phyloP scores from a whole-genome alignment of 2,888 invertebrate genomes.

The Malachius bipustulatus region DNA sequence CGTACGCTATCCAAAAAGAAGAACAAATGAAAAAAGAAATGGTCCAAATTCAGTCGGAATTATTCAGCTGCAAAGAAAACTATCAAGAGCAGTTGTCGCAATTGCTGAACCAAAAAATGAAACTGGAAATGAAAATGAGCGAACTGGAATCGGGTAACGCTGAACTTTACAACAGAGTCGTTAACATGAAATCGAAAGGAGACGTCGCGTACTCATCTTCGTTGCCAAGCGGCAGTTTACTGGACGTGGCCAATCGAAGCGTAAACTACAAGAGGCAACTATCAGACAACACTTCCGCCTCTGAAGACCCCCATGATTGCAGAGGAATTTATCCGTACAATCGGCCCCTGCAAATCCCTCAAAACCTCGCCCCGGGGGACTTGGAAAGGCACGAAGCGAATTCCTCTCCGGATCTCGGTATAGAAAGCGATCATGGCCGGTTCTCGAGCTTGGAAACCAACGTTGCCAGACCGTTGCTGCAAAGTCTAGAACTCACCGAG shows the following conservation, averaged over 20 bases:
- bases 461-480: constrained; percentile 35
- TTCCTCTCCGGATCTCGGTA: constrained; percentile 78
- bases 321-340: background rate
- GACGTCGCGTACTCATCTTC: constrained; percentile 16
- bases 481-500: constrained; percentile 37
- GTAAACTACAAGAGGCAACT: constrained; percentile 22
- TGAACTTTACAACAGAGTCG: constrained; percentile 32
- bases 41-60: constrained; percentile 27
- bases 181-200: constrained; percentile 25
- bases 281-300: constrained; percentile 26
- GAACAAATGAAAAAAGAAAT: constrained; percentile 36
- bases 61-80: constrained; percentile 25
- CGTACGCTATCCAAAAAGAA: constrained; percentile 44
- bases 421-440: constrained; percentile 67
- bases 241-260: background rate
- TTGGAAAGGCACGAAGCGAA: constrained; percentile 35
- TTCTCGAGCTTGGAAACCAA: constrained; percentile 51
- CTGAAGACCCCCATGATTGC: background rate
- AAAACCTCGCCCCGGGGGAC: constrained; percentile 19
- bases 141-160: constrained; percentile 35
- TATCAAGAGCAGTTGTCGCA: constrained; percentile 26
- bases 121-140: constrained; percentile 35
- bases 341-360: background rate
- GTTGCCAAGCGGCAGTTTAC: constrained; percentile 14
- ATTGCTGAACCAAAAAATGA: constrained; percentile 37